phyloP scores from a whole-genome alignment of 1,140 invertebrate genomes.

The Drosophila repletoides region DNA sequence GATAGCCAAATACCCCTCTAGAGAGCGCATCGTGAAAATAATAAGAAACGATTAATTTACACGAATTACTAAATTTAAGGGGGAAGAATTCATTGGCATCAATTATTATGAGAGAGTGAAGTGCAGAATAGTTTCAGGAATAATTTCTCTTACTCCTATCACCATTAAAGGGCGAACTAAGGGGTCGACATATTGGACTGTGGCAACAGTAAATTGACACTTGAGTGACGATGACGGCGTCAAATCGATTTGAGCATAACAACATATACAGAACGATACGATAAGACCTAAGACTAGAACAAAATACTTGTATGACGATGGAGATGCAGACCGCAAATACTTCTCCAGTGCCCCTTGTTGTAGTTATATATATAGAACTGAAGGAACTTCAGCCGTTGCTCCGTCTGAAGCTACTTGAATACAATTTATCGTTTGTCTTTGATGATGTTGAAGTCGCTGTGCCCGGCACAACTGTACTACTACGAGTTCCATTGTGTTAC shows the following conservation, averaged over 20 bases:
- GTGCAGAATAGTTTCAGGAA: neutral
- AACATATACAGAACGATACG: constrained; percentile 55
- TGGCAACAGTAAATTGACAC: constrained; percentile 59
- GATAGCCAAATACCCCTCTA: constrained; percentile 57
- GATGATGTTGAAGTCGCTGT: constrained; percentile 33
- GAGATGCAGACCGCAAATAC: constrained; percentile 23
- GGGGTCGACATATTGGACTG: neutral
- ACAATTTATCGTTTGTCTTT: constrained; percentile 56
- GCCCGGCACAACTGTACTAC: constrained; percentile 51
- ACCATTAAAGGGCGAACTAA: neutral
- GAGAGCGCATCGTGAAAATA: constrained; percentile 62
- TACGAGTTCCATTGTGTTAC: constrained; percentile 47
- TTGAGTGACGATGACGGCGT: constrained; percentile 56
- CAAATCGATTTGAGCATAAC: constrained; percentile 62
- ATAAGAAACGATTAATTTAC: constrained; percentile 71
- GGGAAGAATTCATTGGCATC: constrained; percentile 11
- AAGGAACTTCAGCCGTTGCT: too few species aligned
- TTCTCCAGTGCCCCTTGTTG: constrained; percentile 9
- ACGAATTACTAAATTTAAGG: constrained; percentile 56
- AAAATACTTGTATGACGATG: too few species aligned
- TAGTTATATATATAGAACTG: too few species aligned
- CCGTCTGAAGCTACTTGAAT: constrained; percentile 29
- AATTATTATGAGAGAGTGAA: constrained; percentile 55
- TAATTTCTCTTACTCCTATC: neutral
- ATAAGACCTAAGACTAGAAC: constrained; percentile 55